phyloP scores from a whole-genome alignment of 2,888 invertebrate species.

The Adineta ricciae region DNA sequence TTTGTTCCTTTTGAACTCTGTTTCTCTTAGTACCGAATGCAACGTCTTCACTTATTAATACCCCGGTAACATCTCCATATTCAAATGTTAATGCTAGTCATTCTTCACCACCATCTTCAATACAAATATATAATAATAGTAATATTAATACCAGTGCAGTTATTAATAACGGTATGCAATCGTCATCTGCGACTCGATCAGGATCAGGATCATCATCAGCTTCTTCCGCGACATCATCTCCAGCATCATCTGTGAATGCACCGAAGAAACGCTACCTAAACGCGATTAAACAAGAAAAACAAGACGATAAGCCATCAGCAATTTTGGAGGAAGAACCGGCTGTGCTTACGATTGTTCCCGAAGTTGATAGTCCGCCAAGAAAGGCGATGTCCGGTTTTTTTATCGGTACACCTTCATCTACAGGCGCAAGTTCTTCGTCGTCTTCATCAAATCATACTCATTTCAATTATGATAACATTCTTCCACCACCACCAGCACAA shows the following conservation, averaged over 20 bases:
- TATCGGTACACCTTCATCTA: conserved; percentile 3
- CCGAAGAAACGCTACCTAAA: background rate
- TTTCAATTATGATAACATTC: background rate
- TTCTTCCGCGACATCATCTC: background rate
- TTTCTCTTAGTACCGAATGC: background rate
- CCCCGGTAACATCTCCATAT: background rate
- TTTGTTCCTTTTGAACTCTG: background rate
- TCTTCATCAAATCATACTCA: background rate
- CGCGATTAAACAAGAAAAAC: background rate
- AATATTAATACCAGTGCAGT: background rate
- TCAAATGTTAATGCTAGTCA: background rate
- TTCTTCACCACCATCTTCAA: background rate
- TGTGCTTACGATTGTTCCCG: background rate
- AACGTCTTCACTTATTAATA: background rate
- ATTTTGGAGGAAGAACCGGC: too few species aligned
- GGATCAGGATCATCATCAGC: background rate
- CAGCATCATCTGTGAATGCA: background rate
- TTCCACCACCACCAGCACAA: background rate
- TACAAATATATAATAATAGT: background rate
- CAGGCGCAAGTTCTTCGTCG: background rate
- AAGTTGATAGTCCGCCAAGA: background rate
- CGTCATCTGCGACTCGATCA: background rate
- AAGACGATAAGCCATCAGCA: background rate
- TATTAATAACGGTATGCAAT: background rate
- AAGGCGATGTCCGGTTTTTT: background rate